Evolutionary conservation across 2,797 vertebrate genomes (phyloP), one percentile per base, ranked within the genome.

Genomic region (Acanthurus leucopareius): DNA sequence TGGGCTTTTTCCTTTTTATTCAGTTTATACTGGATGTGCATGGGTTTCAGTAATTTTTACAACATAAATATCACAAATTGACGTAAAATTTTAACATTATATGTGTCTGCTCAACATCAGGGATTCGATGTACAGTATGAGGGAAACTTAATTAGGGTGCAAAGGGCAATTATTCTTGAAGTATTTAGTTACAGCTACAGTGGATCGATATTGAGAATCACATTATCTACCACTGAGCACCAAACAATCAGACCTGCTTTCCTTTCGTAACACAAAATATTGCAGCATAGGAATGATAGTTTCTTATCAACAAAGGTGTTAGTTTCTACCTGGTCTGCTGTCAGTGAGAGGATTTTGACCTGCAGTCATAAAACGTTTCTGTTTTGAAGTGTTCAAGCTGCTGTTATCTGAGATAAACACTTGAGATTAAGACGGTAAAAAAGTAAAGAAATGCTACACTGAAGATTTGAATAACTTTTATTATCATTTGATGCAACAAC

Each of bases 321-420:
- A 20, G 49, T 77, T 83, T 78, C 28, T 66, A 47, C 44, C 11
- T 51, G 60, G 58, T 68, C 63, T 75, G 48, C 52, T 45, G 20
- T 75, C 60, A 73, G 64, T 5, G 7, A 51, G 64, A 72, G 70
- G 67, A 86, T 85, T 86, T 76, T 80, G 74, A 83, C 82, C 84
- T 1, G 8, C 65, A 68, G 62, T 73, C 57, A 72, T 78, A 57
- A 88, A 76, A 44, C 1, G 9, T 58, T 48, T 3, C 19, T 38
- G 22, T 59, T 40, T n/a, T 63, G 16, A 72, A 22, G 16, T 49
- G 15, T 69, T 16, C 83, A 48, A 68, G 66, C 51, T n/a, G 42
- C 52, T 59, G 19, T 64, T 67, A 53, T 52, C n/a, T 59, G 32
- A 64, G 82, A 81, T 80, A 56, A 73, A 42, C 2, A 1, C 3